phyloP scores from a whole-genome alignment of 2,888 invertebrate genomes.

The Platycnemis pennipes region DNA sequence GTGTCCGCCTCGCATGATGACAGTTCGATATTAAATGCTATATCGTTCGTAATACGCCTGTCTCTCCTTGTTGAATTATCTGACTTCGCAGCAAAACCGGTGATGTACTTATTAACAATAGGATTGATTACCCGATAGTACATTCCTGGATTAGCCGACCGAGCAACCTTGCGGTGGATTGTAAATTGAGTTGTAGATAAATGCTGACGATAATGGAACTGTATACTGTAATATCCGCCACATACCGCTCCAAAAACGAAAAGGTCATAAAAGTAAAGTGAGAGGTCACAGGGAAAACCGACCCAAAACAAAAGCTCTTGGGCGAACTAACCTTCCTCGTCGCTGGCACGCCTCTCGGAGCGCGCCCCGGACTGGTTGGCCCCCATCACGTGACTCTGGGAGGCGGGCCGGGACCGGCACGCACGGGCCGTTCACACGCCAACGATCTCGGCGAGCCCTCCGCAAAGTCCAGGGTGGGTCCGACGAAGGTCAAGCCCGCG shows the following conservation, averaged over 20 bases:
- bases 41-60: no score
- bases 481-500: background rate
- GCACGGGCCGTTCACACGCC: slow-evolving; percentile 17
- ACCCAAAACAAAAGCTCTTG: background rate
- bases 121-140: no score
- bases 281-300: background rate
- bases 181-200: no score
- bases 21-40: no score
- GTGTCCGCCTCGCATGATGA: no score
- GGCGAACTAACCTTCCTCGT: slow-evolving; percentile 50
- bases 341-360: slow-evolving; percentile 57
- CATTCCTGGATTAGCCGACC: no score
- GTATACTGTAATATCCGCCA: no score
- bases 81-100: no score
- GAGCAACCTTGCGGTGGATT: no score
- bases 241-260: background rate
- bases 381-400: slow-evolving; percentile 33
- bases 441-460: background rate
- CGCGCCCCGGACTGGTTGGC: slow-evolving; percentile 64
- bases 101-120: no score
- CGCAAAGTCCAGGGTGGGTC: background rate
- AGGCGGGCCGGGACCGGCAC: slow-evolving; percentile 7
- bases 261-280: background rate
- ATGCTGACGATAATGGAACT: no score
- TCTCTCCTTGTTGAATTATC: no score